Conservation (phyloP, 1,140 invertebrate species). For the Zaprionus camerounensis region DNA sequence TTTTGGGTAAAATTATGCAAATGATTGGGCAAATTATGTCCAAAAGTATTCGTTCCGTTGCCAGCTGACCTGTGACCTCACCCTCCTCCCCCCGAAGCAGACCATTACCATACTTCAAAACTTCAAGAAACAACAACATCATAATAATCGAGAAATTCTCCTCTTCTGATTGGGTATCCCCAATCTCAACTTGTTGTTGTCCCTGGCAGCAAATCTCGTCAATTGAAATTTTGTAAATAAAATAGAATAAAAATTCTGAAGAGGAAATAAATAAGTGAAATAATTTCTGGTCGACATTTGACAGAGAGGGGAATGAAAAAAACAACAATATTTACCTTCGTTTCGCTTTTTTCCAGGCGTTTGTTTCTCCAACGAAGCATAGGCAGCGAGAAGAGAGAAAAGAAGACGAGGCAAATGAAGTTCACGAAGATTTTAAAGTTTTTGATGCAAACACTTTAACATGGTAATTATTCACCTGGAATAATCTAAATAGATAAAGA, state of each 20-base stretch:
- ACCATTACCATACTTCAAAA: neutral
- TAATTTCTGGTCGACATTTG: conserved; percentile 25
- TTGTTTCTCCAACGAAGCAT: conserved; percentile 2
- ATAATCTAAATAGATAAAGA: neutral
- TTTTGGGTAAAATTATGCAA: conserved; percentile 76
- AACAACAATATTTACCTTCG: conserved; percentile 21
- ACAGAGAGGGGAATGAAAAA: neutral
- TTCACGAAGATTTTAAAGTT: neutral
- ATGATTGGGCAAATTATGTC: conserved; percentile 81
- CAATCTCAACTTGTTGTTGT: conserved; percentile 33
- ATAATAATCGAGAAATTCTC: conserved; percentile 17
- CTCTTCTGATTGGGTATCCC: neutral
- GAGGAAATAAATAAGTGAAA: conserved; percentile 45
- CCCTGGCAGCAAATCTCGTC: conserved; percentile 69
- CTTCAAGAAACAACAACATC: conserved; percentile 22
- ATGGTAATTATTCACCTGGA: neutral
- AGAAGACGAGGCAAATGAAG: neutral
- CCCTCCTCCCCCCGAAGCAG: neutral
- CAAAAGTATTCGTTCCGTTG: conserved; percentile 49
- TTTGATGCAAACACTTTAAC: neutral
- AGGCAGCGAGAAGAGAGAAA: neutral
- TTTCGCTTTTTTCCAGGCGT: neutral
- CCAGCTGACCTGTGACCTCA: conserved; percentile 65
- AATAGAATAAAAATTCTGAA: conserved; percentile 24
- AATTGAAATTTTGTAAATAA: conserved; percentile 69